phyloP scores from a whole-genome alignment of 2,113 vertebrate genomes.

The Scopus umbretta region DNA sequence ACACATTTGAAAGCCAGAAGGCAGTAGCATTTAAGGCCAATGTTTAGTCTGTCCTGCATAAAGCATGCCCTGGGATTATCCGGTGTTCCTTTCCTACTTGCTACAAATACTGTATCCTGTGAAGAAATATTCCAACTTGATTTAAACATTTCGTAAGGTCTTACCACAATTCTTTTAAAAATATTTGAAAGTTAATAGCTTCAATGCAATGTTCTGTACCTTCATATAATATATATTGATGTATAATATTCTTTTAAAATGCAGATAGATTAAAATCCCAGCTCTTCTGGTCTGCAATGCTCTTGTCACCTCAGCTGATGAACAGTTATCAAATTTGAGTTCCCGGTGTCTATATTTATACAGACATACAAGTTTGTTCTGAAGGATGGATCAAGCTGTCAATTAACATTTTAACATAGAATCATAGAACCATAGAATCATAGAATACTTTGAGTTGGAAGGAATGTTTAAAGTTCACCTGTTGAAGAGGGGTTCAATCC shows the following conservation, averaged over 20 bases:
- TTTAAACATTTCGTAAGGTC: background rate
- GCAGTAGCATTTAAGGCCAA: background rate
- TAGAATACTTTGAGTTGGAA: background rate
- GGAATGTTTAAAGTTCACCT: background rate
- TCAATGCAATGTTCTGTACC: background rate
- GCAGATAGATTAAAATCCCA: background rate
- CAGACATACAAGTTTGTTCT: background rate
- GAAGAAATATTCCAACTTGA: background rate
- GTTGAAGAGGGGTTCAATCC: background rate
- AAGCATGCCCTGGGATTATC: background rate
- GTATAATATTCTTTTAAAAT: background rate
- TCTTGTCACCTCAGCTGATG: background rate
- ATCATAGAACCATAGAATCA: background rate
- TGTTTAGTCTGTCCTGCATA: background rate
- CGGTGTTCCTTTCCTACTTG: rapidly evolving
- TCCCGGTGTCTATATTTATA: background rate
- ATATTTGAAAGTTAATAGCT: background rate
- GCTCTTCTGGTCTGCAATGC: background rate
- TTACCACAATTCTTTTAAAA: background rate
- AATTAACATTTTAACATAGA: background rate
- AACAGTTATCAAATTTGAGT: background rate
- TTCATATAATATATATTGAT: background rate
- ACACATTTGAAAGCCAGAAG: background rate
- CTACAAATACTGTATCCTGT: background rate
- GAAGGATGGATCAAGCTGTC: background rate